A percentile compares a stretch with the other conserved stretches of the same genome.
These are phyloP conservation scores for Thereva nobilitata DNA, from an alignment of 2,888 invertebrate genomes.

Conservation along the genomic window DNA sequence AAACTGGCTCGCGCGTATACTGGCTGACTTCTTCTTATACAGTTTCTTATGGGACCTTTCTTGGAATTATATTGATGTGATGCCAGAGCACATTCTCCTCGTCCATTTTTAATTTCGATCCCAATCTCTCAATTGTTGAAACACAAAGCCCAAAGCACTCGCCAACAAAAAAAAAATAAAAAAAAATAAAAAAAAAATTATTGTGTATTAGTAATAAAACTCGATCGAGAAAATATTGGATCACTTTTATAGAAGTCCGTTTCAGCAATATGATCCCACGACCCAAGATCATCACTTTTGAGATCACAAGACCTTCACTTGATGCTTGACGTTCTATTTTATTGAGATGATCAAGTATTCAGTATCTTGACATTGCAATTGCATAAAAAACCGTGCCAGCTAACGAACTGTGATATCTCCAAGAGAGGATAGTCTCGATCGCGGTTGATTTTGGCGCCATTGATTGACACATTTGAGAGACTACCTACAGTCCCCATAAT, in stretches of 20 bases:
- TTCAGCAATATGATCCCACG: background rate
- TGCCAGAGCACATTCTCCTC: slow-evolving; percentile 16
- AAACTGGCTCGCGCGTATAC: background rate
- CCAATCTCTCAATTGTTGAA: slow-evolving; percentile 1
- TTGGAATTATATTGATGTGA: background rate
- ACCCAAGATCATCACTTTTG: slow-evolving; percentile 5
- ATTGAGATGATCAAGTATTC: background rate
- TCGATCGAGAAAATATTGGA: too few relatives aligned
- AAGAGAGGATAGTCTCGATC: slow-evolving; percentile 11
- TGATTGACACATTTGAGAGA: background rate
- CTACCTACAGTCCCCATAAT: background rate
- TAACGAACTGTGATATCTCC: slow-evolving; percentile 2
- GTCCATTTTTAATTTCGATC: slow-evolving; percentile 26
- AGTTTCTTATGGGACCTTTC: slow-evolving; percentile 15
- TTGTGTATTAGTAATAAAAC: too few relatives aligned
- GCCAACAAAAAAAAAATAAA: background rate
- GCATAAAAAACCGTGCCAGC: slow-evolving; percentile 30
- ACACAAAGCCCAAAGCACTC: slow-evolving; percentile 18
- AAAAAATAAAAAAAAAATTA: too few relatives aligned
- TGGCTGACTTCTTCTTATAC: background rate
- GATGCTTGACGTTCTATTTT: slow-evolving; percentile 3
- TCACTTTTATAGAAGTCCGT: background rate
- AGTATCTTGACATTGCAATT: slow-evolving; percentile 12
- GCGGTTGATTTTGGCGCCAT: background rate
- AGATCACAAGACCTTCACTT: slow-evolving; percentile 13